A percentile compares a stretch with the other conserved stretches of the same genome.
Conservation (phyloP, 2,797 vertebrate species). For the Pterois miles region DNA sequence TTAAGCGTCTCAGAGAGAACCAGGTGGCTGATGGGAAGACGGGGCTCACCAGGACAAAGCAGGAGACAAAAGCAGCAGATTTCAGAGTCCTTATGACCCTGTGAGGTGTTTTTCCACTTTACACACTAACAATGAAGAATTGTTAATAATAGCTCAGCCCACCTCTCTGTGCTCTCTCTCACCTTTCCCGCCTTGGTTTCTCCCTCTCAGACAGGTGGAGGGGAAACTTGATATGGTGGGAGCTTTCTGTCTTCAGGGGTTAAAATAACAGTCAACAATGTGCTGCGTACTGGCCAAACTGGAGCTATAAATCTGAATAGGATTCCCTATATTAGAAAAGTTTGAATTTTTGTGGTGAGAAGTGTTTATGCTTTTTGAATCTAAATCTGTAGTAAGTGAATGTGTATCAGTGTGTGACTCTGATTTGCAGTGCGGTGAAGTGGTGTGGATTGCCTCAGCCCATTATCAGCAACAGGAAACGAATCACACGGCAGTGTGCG, state of each 20-base stretch:
- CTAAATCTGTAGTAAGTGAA: not conserved
- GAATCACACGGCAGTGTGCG: conserved; percentile 16
- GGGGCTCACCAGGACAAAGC: not conserved
- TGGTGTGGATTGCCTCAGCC: conserved; percentile 30
- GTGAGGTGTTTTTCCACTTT: conserved; percentile 23
- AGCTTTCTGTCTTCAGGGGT: conserved; percentile 22
- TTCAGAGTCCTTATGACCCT: not conserved
- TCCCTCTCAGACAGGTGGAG: conserved; percentile 14
- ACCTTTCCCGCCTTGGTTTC: not conserved
- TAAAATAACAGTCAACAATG: conserved; percentile 16
- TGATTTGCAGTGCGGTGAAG: not conserved
- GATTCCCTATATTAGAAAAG: not conserved
- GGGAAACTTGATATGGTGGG: conserved; percentile 45
- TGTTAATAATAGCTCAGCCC: conserved; percentile 33
- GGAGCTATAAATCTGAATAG: not conserved
- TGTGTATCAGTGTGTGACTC: too few relatives aligned
- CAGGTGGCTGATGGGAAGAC: conserved; percentile 2
- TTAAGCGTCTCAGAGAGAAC: not conserved
- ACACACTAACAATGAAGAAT: conserved; percentile 38
- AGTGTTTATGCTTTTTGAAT: not conserved
- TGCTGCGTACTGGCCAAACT: not conserved
- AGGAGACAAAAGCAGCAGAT: conserved; percentile 19
- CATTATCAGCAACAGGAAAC: conserved; percentile 31
- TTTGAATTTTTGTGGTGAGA: not conserved
- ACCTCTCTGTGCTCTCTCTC: conserved; percentile 7